Evolutionary conservation across 2,113 vertebrate genomes (phyloP), one percentile per base, ranked within the genome.

Genomic region (Epinephelus cyanopodus): DNA sequence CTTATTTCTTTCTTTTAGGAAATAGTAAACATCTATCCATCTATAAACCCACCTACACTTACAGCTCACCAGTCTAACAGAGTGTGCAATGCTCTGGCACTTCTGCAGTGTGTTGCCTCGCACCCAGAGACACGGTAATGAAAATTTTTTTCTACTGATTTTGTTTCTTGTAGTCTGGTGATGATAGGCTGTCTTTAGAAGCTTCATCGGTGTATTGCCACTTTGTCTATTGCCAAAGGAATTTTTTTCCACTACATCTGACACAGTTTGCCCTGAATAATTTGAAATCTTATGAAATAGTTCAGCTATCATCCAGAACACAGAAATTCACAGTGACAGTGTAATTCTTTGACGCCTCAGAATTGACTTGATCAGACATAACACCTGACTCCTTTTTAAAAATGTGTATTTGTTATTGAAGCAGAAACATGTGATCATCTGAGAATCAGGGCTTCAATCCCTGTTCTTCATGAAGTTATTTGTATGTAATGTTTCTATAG

Each of bases 11-110:
- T 82, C 37, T 33, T 17, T 72, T 79, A 99, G 98, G 98, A 99
- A 96, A 99, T 99, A 86, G 98, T 99, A 90, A 99, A 99, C 96
- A 99, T 99, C 92, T 99, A 99, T 86, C 98, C 98, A 39, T 99
- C 98, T n/a, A 99, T 99, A 91, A 99, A 99, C 85, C 98, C 98
- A 45, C 98, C 98, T 0, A 99, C 98, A 2, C 95, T 99, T 90
- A 99, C 98, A 61, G 98, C 98, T 79, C 98, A 99, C 92, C 98
- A 99, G 57, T 99, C 98, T 65, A 99, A 99, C 93, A 94, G 98
- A 95, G 98, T 99, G 81, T 99, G 98, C 92, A 99, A 99, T 61
- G 98, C 98, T 67, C 93, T 99, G 85, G 98, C 98, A 39, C 96
- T 99, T 6, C 89, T 99, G 12, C 98, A 99, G 21, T 99, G 98